Conservation (phyloP, 2,888 invertebrate species). For the Drosophila sordidula region DNA sequence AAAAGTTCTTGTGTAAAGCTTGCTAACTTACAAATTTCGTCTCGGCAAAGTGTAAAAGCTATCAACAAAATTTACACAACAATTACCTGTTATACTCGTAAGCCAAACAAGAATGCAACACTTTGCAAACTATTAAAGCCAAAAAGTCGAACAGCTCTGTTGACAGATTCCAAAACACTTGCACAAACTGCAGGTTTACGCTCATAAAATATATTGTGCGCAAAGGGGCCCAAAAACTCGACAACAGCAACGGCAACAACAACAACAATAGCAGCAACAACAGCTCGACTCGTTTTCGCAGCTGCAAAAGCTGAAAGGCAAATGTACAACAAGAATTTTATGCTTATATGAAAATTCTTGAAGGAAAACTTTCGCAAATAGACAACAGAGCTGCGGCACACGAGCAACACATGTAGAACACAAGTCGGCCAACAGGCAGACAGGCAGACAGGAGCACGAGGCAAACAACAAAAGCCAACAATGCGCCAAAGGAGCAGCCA, state of each 20-base stretch:
- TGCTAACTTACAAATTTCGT: conserved; percentile 15
- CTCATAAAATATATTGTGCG: conserved; percentile 53
- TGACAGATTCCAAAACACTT: conserved; percentile 78
- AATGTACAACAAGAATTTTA: conserved; percentile 60
- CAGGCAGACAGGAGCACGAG: conserved; percentile 21
- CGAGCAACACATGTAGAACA: conserved; percentile 36
- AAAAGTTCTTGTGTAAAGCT: conserved; percentile 18
- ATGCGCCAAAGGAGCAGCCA: conserved; percentile 57
- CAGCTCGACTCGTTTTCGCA: conserved; percentile 10
- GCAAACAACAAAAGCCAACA: conserved; percentile 65
- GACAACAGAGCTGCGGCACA: conserved; percentile 51
- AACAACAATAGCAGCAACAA: conserved; percentile 13
- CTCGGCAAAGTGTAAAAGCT: conserved; percentile 16
- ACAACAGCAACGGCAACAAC: conserved; percentile 33
- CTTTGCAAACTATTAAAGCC: conserved; percentile 71
- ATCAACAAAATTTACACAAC: conserved; percentile 42
- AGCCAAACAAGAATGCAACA: conserved; percentile 43
- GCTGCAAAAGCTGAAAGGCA: conserved; percentile 44
- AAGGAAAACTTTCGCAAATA: conserved; percentile 60
- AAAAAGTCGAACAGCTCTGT: conserved; percentile 65
- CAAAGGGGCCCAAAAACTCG: conserved; percentile 38
- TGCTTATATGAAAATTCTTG: conserved; percentile 58
- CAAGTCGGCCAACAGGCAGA: conserved; percentile 27
- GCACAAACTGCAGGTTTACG: conserved; percentile 57
- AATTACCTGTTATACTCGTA: conserved; percentile 43